These are phyloP conservation scores for Sebastes schlegelii DNA, from an alignment of 2,113 vertebrate species.

Conservation along the genomic window DNA sequence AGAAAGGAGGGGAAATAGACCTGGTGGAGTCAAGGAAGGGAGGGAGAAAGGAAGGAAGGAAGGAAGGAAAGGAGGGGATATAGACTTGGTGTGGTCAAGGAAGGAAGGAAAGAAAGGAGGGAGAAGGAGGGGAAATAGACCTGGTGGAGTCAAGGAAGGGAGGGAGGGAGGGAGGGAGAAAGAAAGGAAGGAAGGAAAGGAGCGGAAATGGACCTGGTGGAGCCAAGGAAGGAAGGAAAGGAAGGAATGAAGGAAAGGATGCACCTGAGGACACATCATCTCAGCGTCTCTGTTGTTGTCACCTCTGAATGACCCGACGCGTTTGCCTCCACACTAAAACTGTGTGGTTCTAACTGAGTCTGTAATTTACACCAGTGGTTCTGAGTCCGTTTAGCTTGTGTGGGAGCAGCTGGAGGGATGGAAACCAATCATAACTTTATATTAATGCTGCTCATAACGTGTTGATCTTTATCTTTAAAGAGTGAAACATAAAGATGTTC, in stretches of 20 bases:
- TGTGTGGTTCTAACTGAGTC: not conserved
- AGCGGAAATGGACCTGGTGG: no score
- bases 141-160: no score
- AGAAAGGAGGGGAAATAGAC: not conserved
- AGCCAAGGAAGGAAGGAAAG: not conserved
- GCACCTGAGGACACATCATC: no score
- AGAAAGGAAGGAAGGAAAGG: no score
- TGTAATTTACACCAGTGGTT: conserved; percentile 2
- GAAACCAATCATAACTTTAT: not conserved
- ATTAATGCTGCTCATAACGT: not conserved
- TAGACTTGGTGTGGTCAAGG: not conserved
- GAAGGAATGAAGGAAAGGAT: no score
- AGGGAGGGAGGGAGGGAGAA: no score
- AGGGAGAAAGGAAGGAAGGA: not conserved
- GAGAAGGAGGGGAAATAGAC: not conserved
- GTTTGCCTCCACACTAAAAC: not conserved
- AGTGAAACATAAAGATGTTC: no score
- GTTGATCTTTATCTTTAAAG: not conserved
- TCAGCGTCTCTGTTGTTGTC: no score
- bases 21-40: no score
- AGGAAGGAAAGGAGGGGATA: no score
- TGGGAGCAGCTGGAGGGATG: not conserved
- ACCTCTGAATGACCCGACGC: not conserved
- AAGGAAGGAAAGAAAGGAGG: rapidly evolving
- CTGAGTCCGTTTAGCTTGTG: not conserved